A percentile compares a stretch with the other conserved stretches of the same genome.
Conservation (phyloP, 2,113 vertebrate genomes). For the Myocastor coypus region DNA sequence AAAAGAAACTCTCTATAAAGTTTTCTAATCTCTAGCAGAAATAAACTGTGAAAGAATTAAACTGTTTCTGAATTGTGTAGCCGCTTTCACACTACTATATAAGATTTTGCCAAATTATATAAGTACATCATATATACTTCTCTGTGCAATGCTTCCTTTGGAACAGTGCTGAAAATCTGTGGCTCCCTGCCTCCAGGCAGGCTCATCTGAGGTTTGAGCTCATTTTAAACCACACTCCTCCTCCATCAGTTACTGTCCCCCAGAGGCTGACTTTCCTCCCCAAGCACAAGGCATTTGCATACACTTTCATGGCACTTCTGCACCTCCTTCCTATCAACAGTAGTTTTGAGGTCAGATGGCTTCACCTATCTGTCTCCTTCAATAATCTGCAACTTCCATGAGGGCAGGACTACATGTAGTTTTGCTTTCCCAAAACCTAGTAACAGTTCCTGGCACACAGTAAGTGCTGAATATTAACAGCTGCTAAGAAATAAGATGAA, state of each 20-base stretch:
- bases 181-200: background rate
- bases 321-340: background rate
- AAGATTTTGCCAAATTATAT: background rate
- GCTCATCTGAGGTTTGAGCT: background rate
- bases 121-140: background rate
- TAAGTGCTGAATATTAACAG: constrained; percentile 1
- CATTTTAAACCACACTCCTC: background rate
- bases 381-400: background rate
- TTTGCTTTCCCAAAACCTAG: background rate
- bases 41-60: background rate
- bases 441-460: background rate
- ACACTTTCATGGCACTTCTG: background rate
- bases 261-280: background rate
- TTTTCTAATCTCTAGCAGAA: background rate
- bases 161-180: background rate
- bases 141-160: background rate
- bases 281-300: background rate
- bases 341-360: background rate
- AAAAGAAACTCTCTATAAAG: constrained; percentile 7
- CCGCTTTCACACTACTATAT: background rate
- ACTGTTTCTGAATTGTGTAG: background rate
- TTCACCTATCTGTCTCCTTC: background rate
- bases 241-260: background rate
- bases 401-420: background rate
- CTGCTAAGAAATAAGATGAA: background rate